phyloP scores from a whole-genome alignment of 2,797 vertebrate genomes.

The Gallinago solitaria region DNA sequence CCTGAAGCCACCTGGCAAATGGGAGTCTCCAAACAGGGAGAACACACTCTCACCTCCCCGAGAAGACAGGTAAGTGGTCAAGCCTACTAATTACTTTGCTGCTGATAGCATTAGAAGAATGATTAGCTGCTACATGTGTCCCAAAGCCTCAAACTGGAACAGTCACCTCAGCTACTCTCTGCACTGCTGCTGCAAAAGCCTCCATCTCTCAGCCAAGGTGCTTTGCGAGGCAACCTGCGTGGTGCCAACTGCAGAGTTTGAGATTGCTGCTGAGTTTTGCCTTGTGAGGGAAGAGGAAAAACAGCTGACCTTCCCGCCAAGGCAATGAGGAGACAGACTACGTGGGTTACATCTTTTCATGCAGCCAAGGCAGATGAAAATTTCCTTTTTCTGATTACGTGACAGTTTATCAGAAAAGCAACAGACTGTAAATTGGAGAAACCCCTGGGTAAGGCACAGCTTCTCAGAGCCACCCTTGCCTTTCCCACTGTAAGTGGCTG shows the following conservation, averaged over 20 bases:
- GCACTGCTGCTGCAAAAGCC: not conserved
- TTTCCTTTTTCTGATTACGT: not conserved
- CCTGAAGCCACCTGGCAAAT: not conserved
- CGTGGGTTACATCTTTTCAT: not conserved
- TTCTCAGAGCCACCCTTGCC: not conserved
- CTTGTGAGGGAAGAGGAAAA: fast-evolving
- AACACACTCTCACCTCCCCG: fast-evolving
- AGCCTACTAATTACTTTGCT: not conserved
- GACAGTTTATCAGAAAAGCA: not conserved
- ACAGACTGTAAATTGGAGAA: not conserved
- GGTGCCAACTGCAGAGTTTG: not conserved
- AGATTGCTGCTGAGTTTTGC: not conserved
- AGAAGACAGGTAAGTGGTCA: not conserved
- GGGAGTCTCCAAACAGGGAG: not conserved
- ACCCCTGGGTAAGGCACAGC: not conserved
- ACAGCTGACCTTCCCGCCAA: not conserved
- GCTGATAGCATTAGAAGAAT: not conserved
- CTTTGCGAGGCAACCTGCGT: not conserved
- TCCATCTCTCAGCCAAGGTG: fast-evolving
- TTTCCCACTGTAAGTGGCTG: not conserved
- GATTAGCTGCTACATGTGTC: not conserved
- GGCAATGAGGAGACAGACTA: not conserved
- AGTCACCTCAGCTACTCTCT: not conserved
- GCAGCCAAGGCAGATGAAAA: not conserved
- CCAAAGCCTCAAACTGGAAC: not conserved